phyloP scores from a whole-genome alignment of 2,888 invertebrate species.

The Drepanosiphum platanoidis region DNA sequence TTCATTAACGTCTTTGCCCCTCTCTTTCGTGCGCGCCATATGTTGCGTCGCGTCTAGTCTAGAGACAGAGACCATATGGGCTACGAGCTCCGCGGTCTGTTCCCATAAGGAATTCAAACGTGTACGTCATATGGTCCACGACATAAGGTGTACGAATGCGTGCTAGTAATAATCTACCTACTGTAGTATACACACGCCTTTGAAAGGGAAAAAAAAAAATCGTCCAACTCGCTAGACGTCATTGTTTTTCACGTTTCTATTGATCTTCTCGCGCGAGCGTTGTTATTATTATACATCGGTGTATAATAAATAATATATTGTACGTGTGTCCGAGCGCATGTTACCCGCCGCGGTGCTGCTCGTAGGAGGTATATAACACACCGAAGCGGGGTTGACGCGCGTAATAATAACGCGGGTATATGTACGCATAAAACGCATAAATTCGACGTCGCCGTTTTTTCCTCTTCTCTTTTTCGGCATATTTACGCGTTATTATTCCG shows the following conservation, averaged over 20 bases:
- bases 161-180: neutral
- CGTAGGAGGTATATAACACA: no score
- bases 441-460: neutral
- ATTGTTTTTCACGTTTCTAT: slow-evolving; percentile 39
- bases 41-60: slow-evolving; percentile 40
- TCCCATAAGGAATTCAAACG: slow-evolving; percentile 56
- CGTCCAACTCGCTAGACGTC: slow-evolving; percentile 7
- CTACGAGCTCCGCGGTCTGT: slow-evolving; percentile 34
- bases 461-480: neutral
- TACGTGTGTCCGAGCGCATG: neutral
- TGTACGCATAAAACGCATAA: neutral
- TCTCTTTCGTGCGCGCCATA: slow-evolving; percentile 38
- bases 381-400: no score
- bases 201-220: slow-evolving; percentile 5
- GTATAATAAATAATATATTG: no score
- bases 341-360: no score
- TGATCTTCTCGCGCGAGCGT: neutral
- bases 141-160: slow-evolving; percentile 60
- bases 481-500: no score
- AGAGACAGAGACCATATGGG: slow-evolving; percentile 51
- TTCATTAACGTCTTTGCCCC: slow-evolving; percentile 60
- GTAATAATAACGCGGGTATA: no score
- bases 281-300: neutral
- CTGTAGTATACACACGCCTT: slow-evolving; percentile 13
- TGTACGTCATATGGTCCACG: slow-evolving; percentile 52